Evolutionary conservation across 2,888 invertebrate genomes (phyloP), one percentile per base, ranked within the genome.

Genomic region (Drosophila nr. perissopoda): DNA sequence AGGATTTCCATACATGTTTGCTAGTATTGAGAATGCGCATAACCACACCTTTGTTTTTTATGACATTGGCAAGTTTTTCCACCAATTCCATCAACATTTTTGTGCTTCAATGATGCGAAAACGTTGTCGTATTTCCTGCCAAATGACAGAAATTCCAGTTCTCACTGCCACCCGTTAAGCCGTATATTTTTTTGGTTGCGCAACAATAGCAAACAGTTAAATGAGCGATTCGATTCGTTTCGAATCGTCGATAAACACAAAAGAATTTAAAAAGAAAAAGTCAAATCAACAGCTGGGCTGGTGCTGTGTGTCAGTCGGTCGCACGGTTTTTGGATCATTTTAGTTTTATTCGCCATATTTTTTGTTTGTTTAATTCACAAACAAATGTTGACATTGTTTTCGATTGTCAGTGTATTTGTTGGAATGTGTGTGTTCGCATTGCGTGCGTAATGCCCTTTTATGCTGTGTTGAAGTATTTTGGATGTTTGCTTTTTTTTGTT

Each of bases 111-210:
- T 76, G 80, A 78, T 69, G 80, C 69, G 78, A 78, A 79, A 76
- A 70, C 80, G 80, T 83, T 78, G 77, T 86, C 80, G 75, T 74
- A 78, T 76, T 82, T 79, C 78, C 79, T 71, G 80, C 61, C 68
- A 54, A 68, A 10, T 63, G 60, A 48, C 52, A 53, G 36, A 51
- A 63, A 61, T 48, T 48, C 31, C 62, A 29, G 18, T n/a, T 10
- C 27, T n/a, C 31, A 38, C 45, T 45, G 27, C n/a, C 21, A 21
- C 45, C 34, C 57, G 34, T 25, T 34, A 52, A n/a, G 4, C 18
- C 29, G 11, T 36, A 5, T 11, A n/a, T 29, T 11, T 40, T 21
- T 57, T 70, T 64, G 63, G 63, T 53, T 61, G 36, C 18, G 21
- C 54, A 59, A 59, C 59, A 73, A 71, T 40, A 59, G 45, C 54